Evolutionary conservation across 1,140 invertebrate genomes (phyloP).

Genomic region (Neelides sp.): DNA sequence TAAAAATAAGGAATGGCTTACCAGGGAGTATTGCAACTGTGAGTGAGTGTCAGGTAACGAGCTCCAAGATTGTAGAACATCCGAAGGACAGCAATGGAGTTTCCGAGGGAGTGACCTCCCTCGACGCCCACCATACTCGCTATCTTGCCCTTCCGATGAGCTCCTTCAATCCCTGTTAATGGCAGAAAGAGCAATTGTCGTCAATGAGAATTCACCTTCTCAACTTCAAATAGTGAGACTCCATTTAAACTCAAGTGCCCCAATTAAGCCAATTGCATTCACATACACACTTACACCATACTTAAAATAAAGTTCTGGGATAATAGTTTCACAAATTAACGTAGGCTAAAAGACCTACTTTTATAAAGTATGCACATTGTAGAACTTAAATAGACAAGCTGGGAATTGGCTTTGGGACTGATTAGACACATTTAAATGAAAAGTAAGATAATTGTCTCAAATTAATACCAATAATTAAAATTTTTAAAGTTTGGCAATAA

Average conservation of each 20-base stretch:
- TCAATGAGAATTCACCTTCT: too few species aligned
- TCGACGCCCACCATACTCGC: conserved; percentile 74
- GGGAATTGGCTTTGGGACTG: too few species aligned
- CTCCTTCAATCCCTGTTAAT: conserved; percentile 37
- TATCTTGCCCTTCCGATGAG: conserved; percentile 47
- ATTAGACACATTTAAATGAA: too few species aligned
- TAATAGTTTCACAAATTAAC: too few species aligned
- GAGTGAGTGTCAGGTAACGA: conserved; percentile 63
- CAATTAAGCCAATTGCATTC: not conserved
- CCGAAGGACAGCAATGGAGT: conserved; percentile 51
- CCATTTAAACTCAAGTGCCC: conserved; percentile 8
- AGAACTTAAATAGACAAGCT: too few species aligned
- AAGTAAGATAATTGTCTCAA: too few species aligned
- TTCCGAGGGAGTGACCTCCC: conserved; percentile 59
- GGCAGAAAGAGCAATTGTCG: conserved; percentile 8
- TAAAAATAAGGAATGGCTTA: conserved; percentile 36
- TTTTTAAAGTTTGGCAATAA: too few species aligned
- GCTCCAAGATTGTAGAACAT: conserved; percentile 56
- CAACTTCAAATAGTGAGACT: too few species aligned
- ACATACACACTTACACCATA: not conserved
- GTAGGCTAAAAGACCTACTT: too few species aligned
- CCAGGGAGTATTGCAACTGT: conserved; percentile 66
- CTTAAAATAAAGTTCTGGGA: too few species aligned
- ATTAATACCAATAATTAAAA: too few species aligned
- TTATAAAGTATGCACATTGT: too few species aligned